Conservation (phyloP, 2,797 vertebrate genomes). For the Bradypodion pumilum region DNA sequence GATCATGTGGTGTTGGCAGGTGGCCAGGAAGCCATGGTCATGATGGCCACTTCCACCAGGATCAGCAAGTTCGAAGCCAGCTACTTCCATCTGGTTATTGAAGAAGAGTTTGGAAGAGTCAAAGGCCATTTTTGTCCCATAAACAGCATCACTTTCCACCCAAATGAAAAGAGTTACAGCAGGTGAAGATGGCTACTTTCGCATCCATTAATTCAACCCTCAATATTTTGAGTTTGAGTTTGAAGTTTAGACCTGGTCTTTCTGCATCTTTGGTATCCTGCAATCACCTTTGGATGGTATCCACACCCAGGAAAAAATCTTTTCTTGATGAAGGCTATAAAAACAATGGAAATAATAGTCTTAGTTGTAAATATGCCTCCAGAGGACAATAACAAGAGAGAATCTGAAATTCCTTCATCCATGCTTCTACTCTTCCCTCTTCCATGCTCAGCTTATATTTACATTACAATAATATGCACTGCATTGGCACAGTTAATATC, state of each 20-base stretch:
- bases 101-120: conserved; percentile 97
- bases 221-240: conserved; percentile 99
- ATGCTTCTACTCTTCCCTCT: not conserved
- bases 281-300: not conserved
- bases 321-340: no score
- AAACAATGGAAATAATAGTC: not conserved
- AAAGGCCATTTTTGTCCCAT: conserved; percentile 98
- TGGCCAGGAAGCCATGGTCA: conserved; percentile 99
- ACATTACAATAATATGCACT: not conserved
- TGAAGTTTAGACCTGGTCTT: conserved; percentile 74
- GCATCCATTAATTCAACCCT: conserved; percentile 97
- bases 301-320: no score
- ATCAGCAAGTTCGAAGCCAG: conserved; percentile 99
- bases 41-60: conserved; percentile 96
- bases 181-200: conserved; percentile 96
- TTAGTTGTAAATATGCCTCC: not conserved
- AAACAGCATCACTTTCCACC: conserved; percentile 97
- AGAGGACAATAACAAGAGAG: not conserved
- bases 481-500: not conserved
- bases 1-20: conserved; percentile 97
- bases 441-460: not conserved
- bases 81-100: conserved; percentile 95
- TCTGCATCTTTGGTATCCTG: not conserved
- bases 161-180: conserved; percentile 97
- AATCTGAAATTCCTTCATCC: not conserved